Evolutionary conservation across 2,888 invertebrate genomes (phyloP).

Genomic region (Lepetodrilus schrolli): DNA sequence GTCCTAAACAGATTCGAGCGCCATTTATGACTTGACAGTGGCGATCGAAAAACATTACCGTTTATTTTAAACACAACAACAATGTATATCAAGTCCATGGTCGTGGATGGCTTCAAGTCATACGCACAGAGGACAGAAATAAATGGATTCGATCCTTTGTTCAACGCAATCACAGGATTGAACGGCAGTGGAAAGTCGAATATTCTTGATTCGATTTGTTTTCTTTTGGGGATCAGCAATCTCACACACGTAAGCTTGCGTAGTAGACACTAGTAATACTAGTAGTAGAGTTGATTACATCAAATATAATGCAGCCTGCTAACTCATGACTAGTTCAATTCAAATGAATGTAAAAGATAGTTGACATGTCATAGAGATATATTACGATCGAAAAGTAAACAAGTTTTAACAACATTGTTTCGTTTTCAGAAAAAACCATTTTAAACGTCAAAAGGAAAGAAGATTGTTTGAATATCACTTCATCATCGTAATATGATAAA

Average conservation of each 20-base stretch:
- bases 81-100: slow-evolving; percentile 94
- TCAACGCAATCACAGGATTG: slow-evolving; percentile 98
- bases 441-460: too few species aligned
- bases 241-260: slow-evolving; percentile 87
- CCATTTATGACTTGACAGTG: slow-evolving; percentile 16
- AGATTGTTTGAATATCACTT: too few species aligned
- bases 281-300: too few species aligned
- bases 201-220: slow-evolving; percentile 97
- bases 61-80: slow-evolving; percentile 2
- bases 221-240: slow-evolving; percentile 95
- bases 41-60: not conserved
- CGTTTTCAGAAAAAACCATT: too few species aligned
- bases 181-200: slow-evolving; percentile 99
- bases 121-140: slow-evolving; percentile 95
- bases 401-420: too few species aligned
- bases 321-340: too few species aligned
- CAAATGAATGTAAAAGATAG: too few species aligned
- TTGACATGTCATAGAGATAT: too few species aligned
- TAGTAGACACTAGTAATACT: too few species aligned
- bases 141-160: slow-evolving; percentile 92
- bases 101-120: slow-evolving; percentile 98
- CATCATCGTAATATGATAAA: too few species aligned
- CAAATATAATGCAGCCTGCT: too few species aligned
- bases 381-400: too few species aligned
- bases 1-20: not conserved